These are phyloP conservation scores for Lochmaea crataegi DNA, from an alignment of 2,888 invertebrate species.

Conservation along the genomic window DNA sequence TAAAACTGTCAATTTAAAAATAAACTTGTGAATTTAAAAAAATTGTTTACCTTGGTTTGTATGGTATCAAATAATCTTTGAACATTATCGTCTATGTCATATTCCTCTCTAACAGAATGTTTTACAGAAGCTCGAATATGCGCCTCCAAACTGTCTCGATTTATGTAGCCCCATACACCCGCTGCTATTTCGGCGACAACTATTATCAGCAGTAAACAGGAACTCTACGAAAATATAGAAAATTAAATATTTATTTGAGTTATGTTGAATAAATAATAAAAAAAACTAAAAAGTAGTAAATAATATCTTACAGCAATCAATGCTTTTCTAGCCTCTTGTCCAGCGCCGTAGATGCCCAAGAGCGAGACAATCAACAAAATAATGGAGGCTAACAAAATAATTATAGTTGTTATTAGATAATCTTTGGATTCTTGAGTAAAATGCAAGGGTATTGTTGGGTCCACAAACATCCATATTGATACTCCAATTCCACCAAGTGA, in stretches of 20 bases:
- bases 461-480: conserved; percentile 82
- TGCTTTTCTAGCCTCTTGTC: conserved; percentile 81
- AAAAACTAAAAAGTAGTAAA: background rate
- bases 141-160: conserved; percentile 74
- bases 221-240: conserved; percentile 71
- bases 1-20: conserved; percentile 52
- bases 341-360: conserved; percentile 86
- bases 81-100: conserved; percentile 67
- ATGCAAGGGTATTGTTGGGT: conserved; percentile 78
- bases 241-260: background rate
- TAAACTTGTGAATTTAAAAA: conserved; percentile 5
- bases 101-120: conserved; percentile 74
- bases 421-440: conserved; percentile 73
- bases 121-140: conserved; percentile 74
- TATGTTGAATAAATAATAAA: no score
- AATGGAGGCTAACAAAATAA: conserved; percentile 78
- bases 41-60: conserved; percentile 69
- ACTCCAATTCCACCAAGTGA: conserved; percentile 77
- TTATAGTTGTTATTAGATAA: conserved; percentile 77
- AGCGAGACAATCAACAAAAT: conserved; percentile 81
- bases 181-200: conserved; percentile 83
- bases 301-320: conserved; percentile 74
- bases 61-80: conserved; percentile 76
- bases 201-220: conserved; percentile 80
- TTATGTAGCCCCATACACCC: conserved; percentile 81